These are phyloP conservation scores for Ridgeia piscesae DNA, from an alignment of 1,140 invertebrate genomes.

Conservation along the genomic window DNA sequence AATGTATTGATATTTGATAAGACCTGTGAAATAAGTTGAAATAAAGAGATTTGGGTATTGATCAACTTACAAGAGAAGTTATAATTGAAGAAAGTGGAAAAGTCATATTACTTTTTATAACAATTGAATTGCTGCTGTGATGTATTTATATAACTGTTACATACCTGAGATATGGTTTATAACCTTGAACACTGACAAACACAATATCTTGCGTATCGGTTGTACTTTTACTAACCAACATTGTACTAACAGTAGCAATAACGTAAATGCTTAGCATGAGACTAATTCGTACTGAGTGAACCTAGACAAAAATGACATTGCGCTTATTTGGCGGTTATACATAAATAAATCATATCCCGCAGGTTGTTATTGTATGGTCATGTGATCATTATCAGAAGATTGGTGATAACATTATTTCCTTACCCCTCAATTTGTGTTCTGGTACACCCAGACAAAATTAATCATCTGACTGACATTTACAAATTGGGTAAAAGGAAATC, in stretches of 20 bases:
- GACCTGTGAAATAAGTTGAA: too few relatives aligned
- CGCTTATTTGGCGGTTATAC: background rate
- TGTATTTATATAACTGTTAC: background rate
- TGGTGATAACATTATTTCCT: background rate
- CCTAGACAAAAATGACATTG: background rate
- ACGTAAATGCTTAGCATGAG: background rate
- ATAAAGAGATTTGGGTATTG: too few relatives aligned
- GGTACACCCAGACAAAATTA: background rate
- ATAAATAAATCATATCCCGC: background rate
- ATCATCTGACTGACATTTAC: background rate
- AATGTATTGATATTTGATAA: too few relatives aligned
- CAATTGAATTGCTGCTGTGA: background rate
- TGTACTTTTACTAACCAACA: background rate
- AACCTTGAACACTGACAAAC: too few relatives aligned
- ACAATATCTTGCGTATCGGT: too few relatives aligned
- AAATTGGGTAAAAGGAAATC: background rate
- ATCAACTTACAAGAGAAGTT: too few relatives aligned
- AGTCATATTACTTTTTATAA: background rate
- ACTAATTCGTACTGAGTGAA: background rate
- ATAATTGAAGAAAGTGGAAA: too few relatives aligned
- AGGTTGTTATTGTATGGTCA: background rate
- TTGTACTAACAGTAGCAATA: background rate
- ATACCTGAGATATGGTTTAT: background rate
- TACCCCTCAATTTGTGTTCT: background rate
- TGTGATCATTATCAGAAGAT: background rate